These are phyloP conservation scores for Chionodraco myersi DNA, from an alignment of 2,113 vertebrate species.

Conservation along the genomic window DNA sequence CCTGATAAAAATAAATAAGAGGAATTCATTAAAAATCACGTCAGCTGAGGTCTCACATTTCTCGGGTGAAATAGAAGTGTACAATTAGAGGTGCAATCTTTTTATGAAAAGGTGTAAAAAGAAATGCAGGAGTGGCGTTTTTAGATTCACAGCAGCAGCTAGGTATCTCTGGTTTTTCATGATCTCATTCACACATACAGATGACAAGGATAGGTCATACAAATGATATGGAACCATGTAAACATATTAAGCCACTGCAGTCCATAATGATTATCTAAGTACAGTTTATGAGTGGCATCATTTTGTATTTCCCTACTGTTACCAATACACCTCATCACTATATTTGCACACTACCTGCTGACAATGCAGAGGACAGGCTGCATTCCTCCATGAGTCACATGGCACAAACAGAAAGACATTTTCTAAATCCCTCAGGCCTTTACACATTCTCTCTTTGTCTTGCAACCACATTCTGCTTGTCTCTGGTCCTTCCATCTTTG, in stretches of 20 bases:
- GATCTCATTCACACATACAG: constrained; percentile 23
- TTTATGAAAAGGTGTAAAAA: constrained; percentile 10
- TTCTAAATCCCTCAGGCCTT: constrained; percentile 56
- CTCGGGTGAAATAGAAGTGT: constrained; percentile 3
- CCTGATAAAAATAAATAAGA: constrained; percentile 34
- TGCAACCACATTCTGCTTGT: constrained; percentile 46
- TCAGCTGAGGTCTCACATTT: constrained; percentile 21
- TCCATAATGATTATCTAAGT: neutral
- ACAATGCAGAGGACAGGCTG: constrained; percentile 62
- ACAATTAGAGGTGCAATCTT: constrained; percentile 8
- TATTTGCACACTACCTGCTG: constrained; percentile 58
- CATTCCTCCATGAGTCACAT: constrained; percentile 71
- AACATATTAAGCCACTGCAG: neutral
- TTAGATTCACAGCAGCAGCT: constrained; percentile 9
- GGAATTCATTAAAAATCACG: constrained; percentile 3
- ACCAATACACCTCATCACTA: constrained; percentile 52
- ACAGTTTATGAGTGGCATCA: constrained; percentile 10
- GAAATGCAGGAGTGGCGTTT: constrained; percentile 1
- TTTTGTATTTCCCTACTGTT: constrained; percentile 26
- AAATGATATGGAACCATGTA: neutral
- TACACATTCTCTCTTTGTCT: constrained; percentile 63
- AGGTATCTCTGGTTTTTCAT: neutral
- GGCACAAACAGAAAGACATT: constrained; percentile 43
- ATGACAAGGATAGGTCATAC: neutral
- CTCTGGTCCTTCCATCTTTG: constrained; percentile 49